Conservation (phyloP, 2,888 invertebrate species). For the Notodonta dromedarius region DNA sequence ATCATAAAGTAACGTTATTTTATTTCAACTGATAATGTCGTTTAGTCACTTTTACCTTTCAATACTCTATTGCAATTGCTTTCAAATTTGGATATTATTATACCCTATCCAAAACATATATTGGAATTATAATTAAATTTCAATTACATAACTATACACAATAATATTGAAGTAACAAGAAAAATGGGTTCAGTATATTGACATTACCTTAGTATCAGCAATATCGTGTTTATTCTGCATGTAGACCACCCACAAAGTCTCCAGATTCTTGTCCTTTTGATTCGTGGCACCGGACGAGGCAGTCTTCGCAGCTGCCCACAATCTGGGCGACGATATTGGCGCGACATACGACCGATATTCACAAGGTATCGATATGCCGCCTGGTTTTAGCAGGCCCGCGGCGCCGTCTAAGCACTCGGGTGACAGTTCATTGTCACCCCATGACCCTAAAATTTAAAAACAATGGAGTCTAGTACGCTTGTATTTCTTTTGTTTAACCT, state of each 20-base stretch:
- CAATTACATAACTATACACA: too few species aligned
- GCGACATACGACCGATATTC: conserved; percentile 95
- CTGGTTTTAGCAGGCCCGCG: conserved; percentile 91
- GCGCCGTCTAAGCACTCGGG: conserved; percentile 99
- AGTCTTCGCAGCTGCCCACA: conserved; percentile 90
- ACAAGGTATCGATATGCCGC: conserved; percentile 95
- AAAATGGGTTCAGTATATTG: too few species aligned
- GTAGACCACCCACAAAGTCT: conserved; percentile 97
- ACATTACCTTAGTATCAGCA: conserved; percentile 85
- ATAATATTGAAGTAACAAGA: too few species aligned
- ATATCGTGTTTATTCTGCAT: conserved; percentile 93
- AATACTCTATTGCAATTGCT: too few species aligned
- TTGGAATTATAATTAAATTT: too few species aligned
- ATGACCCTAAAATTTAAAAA: conserved; percentile 87
- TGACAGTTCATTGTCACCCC: conserved; percentile 99
- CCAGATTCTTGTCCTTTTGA: conserved; percentile 80
- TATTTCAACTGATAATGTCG: too few species aligned
- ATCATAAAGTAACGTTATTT: too few species aligned
- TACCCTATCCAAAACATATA: too few species aligned
- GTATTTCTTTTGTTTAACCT: background rate
- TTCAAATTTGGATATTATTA: too few species aligned
- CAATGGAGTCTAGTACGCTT: background rate
- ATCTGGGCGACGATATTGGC: conserved; percentile 95
- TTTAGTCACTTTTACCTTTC: too few species aligned
- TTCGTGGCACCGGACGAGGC: conserved; percentile 50